phyloP scores from a whole-genome alignment of 2,888 invertebrate genomes.

The Ypsolopha sequella region DNA sequence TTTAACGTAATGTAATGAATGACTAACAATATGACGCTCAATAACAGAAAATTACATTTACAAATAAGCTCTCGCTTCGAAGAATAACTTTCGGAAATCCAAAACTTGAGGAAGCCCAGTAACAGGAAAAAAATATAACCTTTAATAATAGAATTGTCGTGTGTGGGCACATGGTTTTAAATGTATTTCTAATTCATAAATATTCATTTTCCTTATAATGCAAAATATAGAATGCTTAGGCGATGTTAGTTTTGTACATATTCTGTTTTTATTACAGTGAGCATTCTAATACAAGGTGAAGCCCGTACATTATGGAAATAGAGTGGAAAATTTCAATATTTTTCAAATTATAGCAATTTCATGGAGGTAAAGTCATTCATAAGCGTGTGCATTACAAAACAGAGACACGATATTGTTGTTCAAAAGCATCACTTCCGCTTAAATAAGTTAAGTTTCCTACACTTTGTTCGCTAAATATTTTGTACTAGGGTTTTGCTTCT shows the following conservation, averaged over 20 bases:
- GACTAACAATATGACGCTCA: too few species aligned
- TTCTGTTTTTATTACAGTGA: not conserved
- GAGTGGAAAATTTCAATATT: slow-evolving; percentile 1
- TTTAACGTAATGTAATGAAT: too few species aligned
- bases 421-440: not conserved
- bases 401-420: not conserved
- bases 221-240: not conserved
- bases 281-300: slow-evolving; percentile 1
- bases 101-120: slow-evolving; percentile 29
- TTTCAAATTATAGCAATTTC: slow-evolving; percentile 1
- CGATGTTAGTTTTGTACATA: too few species aligned
- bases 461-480: not conserved
- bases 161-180: too few species aligned
- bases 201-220: not conserved
- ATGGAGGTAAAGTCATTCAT: slow-evolving; percentile 3
- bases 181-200: too few species aligned
- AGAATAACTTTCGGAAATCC: slow-evolving; percentile 49
- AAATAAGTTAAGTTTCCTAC: not conserved
- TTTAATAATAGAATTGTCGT: too few species aligned
- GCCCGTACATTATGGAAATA: slow-evolving; percentile 2
- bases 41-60: not conserved
- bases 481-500: too few species aligned
- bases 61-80: slow-evolving; percentile 41
- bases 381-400: not conserved
- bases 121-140: slow-evolving; percentile 33